Conservation (phyloP, 2,113 vertebrate genomes). For the Boulengeromyrus knoepffleri region DNA sequence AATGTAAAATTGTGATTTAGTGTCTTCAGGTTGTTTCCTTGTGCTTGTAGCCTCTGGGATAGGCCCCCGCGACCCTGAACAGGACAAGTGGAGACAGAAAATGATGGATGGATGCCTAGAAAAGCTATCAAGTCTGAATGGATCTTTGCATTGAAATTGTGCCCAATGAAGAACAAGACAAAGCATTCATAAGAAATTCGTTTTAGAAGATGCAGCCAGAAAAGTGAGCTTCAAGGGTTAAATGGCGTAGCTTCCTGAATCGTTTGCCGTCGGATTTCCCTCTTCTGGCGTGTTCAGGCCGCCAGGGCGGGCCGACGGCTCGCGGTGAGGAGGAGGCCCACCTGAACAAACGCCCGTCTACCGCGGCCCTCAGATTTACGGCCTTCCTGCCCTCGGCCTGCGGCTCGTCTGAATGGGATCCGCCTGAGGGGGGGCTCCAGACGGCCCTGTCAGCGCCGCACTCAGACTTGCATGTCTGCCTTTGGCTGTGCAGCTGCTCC, state of each 20-base stretch:
- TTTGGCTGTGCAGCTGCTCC: neutral
- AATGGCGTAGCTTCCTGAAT: neutral
- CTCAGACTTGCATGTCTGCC: neutral
- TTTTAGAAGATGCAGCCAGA: neutral
- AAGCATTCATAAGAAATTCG: neutral
- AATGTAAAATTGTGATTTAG: neutral
- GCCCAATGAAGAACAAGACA: neutral
- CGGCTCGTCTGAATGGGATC: neutral
- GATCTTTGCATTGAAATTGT: neutral
- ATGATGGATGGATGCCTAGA: neutral
- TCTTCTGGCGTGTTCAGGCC: neutral
- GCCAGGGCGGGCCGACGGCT: neutral
- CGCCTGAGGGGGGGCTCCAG: neutral
- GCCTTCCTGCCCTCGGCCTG: neutral
- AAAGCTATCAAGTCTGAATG: neutral
- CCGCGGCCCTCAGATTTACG: conserved; percentile 3
- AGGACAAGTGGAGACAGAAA: neutral
- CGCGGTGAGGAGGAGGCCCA: neutral
- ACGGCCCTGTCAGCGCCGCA: neutral
- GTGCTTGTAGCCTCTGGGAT: neutral
- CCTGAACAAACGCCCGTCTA: conserved; percentile 3
- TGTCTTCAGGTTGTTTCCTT: neutral
- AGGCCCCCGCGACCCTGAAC: neutral
- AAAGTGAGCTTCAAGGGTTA: neutral
- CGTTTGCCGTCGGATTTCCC: neutral